phyloP scores from a whole-genome alignment of 2,888 invertebrate genomes.

The Callimorpha dominula region DNA sequence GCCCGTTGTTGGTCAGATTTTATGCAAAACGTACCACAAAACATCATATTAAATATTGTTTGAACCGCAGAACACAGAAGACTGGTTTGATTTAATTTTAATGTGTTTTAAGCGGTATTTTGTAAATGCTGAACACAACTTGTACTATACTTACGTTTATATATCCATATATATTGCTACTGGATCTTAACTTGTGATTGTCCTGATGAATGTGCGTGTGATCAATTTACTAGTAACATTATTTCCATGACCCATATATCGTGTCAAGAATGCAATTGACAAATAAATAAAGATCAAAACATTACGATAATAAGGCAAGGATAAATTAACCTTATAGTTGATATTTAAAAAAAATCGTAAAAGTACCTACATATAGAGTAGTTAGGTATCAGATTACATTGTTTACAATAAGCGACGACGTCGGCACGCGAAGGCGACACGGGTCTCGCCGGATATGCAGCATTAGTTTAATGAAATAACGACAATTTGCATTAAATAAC shows the following conservation, averaged over 20 bases:
- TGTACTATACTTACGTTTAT: background rate
- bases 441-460: slow-evolving; percentile 70
- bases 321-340: background rate
- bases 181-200: background rate
- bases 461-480: slow-evolving; percentile 80
- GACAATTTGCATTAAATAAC: slow-evolving; percentile 70
- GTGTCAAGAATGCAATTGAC: background rate
- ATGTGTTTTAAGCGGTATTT: background rate
- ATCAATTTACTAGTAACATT: background rate
- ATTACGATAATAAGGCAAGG: background rate
- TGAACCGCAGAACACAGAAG: background rate
- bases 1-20: background rate
- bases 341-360: background rate
- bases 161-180: background rate
- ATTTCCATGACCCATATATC: background rate
- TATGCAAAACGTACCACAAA: background rate
- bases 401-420: slow-evolving; percentile 48
- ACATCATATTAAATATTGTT: background rate
- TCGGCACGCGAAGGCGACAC: slow-evolving; percentile 69
- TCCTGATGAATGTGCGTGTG: background rate
- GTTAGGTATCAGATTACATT: slow-evolving; percentile 40
- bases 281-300: background rate
- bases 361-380: background rate
- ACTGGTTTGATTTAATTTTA: background rate
- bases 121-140: background rate